These are phyloP conservation scores for Monoplex corrugatus DNA, from an alignment of 2,888 invertebrate genomes.

Conservation along the genomic window DNA sequence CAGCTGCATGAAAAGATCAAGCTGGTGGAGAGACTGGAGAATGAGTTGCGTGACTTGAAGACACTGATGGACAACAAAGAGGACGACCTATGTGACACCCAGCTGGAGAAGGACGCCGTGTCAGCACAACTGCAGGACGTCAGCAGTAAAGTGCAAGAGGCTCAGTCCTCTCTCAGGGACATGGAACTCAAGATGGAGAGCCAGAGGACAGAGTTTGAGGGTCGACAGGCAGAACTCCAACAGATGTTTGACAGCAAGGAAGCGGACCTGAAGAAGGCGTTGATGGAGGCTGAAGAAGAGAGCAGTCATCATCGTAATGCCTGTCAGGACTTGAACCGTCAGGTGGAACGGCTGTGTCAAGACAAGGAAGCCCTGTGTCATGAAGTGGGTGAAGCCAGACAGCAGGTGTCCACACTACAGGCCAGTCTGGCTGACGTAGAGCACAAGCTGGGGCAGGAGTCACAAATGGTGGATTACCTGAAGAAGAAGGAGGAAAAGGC, in stretches of 20 bases:
- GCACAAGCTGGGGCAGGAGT: conserved; percentile 49
- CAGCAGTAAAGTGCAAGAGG: background rate
- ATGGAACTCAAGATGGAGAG: conserved; percentile 39
- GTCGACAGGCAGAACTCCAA: conserved; percentile 27
- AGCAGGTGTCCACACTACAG: conserved; percentile 36
- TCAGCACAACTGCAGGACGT: conserved; percentile 30
- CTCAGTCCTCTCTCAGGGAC: conserved; percentile 30
- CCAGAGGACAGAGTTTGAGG: conserved; percentile 33
- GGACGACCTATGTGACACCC: conserved; percentile 43
- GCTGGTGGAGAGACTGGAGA: conserved; percentile 53
- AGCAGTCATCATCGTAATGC: background rate
- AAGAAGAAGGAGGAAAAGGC: conserved; percentile 50
- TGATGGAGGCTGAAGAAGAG: conserved; percentile 44
- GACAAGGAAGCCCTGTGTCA: conserved; percentile 42
- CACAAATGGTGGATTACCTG: conserved; percentile 46
- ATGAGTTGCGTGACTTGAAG: conserved; percentile 35
- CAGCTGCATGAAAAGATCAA: conserved; percentile 51
- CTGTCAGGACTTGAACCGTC: conserved; percentile 19
- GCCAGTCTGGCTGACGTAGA: conserved; percentile 48
- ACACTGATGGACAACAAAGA: conserved; percentile 42
- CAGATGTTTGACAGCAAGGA: conserved; percentile 54
- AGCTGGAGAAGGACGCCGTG: conserved; percentile 40
- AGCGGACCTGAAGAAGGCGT: conserved; percentile 45
- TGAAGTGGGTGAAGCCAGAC: conserved; percentile 19
- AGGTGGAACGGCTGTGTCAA: conserved; percentile 38